Evolutionary conservation across 2,888 invertebrate species (phyloP), one percentile per base, ranked within the genome.

Genomic region (Labia minor): DNA sequence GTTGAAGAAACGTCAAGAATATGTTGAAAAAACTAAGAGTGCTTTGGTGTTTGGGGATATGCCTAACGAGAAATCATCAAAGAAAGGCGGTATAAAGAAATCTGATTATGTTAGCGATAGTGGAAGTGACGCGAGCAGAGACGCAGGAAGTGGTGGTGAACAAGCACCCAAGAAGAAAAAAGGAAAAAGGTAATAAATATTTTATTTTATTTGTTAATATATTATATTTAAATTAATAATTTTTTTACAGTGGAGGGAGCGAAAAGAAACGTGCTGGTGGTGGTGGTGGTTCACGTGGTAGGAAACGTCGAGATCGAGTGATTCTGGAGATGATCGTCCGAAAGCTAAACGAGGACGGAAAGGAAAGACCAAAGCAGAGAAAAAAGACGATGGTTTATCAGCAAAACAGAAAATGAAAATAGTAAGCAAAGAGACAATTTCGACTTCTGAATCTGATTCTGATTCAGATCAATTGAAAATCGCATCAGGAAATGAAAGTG

Each of bases 1-100:
- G 84, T 80, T 90, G 67, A 90, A 90, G 72, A 93, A 94, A 76
- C 86, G 97, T 62, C 92, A 93, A 74, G 93, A 96, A 75, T 96
- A 89, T 80, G 92, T 92, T 71, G 96, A 97, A 78, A 97, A 97
- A 80, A 97, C 96, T 0, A 96, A 95, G 80, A 90, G 88, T 74
- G 90, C 92, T 0, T 76, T 95, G 21, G 77, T 94, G 49, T 94
- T 95, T 75, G 85, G 86, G 72, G 92, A 92, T 66, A 85, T 89
- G 80, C 89, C 90, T 0, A 81, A 82, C 1, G 92, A 93, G 73
- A 85, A 85, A 74, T 70, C 74, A 14, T 72, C 73, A 67, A 77
- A 76, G 69, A 82, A 79, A 77, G 82, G 85, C 1, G 82, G 83
- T 66, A 84, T 85, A 70, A 77, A 74, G 71, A 77, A 73, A 66